Evolutionary conservation across 2,113 vertebrate species (phyloP).

Genomic region (Pollimyrus isidori): DNA sequence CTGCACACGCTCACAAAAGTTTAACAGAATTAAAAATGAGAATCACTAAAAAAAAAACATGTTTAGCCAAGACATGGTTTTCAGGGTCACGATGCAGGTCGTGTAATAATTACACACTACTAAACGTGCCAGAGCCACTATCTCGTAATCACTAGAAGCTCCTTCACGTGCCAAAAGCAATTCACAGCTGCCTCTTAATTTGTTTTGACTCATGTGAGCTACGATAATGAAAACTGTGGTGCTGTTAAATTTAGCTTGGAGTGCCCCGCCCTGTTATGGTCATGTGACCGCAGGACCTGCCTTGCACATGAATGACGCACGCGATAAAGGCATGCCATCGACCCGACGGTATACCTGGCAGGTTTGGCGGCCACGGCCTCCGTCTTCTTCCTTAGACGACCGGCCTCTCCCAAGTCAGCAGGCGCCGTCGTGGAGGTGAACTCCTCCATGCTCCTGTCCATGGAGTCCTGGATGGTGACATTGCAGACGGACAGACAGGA

Average conservation of each 20-base stretch:
- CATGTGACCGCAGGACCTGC: background rate
- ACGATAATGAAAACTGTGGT: background rate
- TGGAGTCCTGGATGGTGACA: slow-evolving; percentile 87
- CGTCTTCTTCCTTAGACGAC: slow-evolving; percentile 77
- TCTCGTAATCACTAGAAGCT: background rate
- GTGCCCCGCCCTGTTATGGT: background rate
- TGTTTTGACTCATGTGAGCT: background rate
- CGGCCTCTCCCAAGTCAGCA: slow-evolving; percentile 69
- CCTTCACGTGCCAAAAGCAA: background rate
- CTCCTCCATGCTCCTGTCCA: slow-evolving; percentile 74
- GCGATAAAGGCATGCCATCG: background rate
- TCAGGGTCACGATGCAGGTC: background rate
- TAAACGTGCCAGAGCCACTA: background rate
- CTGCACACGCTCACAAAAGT: background rate
- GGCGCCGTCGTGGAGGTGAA: slow-evolving; percentile 60
- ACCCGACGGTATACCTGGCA: slow-evolving; percentile 47
- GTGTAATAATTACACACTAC: background rate
- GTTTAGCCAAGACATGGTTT: background rate
- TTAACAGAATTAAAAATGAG: background rate
- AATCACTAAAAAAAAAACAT: background rate
- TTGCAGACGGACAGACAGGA: slow-evolving; percentile 89
- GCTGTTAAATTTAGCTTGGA: background rate
- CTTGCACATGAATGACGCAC: background rate
- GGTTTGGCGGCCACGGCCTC: slow-evolving; percentile 71
- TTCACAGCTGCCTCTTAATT: background rate